Evolutionary conservation across 2,113 vertebrate genomes (phyloP), one percentile per base, ranked within the genome.

Genomic region (Grallaria varia): DNA sequence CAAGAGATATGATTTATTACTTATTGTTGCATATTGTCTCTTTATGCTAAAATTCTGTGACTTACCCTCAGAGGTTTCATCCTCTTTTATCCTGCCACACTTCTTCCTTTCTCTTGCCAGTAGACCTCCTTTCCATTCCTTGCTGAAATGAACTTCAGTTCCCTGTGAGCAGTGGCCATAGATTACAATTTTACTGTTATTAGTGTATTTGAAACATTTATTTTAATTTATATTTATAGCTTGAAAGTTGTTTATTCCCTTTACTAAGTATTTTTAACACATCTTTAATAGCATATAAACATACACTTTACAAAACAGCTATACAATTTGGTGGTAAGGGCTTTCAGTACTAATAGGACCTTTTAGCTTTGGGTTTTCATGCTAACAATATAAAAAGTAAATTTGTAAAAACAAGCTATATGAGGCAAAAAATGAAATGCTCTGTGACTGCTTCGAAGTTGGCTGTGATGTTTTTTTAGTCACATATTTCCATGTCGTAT

Each of bases 401-500:
- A n/a, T 33, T 14, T 39, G 6, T 44, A 18, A 76, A 64, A 75
- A 58, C 25, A 68, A 90, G 3, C 9, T 39, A 10, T 28, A 23
- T 25, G 63, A 66, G 30, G 12, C 13, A 49, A 68, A 72, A 62
- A 69, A 25, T 10, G 20, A 63, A 62, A n/a, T 55, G 33, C 8
- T 80, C 24, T 87, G 37, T n/a, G 86, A 31, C 53, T 53, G 30
- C 23, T 17, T 87, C 30, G 16, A 8, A 66, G 27, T 11, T 88
- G n/a, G 21, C 47, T 17, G 60, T 56, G 33, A 62, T 56, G 30
- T 25, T 21, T 52, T 87, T 56, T 71, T 35, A 76, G 24, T 28
- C 0, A 0, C 7, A 30, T 2, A 35, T 77, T 78, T 67, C 15
- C 5, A 6, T 39, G 37, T 62, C 1, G 1, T 14, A 1, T 72